phyloP scores from a whole-genome alignment of 2,888 invertebrate genomes.

The Troglohyphantes excavatus region DNA sequence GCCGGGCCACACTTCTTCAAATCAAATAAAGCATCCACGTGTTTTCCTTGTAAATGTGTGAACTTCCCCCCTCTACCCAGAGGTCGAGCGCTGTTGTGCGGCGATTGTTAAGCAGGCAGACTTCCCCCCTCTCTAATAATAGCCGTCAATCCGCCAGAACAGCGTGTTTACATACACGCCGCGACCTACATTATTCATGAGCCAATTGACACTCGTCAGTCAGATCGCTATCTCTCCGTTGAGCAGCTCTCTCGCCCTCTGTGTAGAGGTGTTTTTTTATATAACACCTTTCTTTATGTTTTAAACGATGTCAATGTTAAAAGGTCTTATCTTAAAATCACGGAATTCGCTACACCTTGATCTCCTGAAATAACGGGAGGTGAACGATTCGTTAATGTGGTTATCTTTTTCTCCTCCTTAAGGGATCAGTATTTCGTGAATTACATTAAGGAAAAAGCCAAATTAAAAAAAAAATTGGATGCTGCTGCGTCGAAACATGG shows the following conservation, averaged over 20 bases:
- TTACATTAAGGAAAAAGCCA: too few species aligned
- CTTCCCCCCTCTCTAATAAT: slow-evolving; percentile 35
- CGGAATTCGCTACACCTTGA: slow-evolving; percentile 23
- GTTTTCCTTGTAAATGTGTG: background rate
- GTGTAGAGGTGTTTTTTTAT: background rate
- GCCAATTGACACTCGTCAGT: slow-evolving; percentile 67
- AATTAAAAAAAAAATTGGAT: too few species aligned
- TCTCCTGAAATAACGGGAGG: background rate
- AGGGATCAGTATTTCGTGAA: background rate
- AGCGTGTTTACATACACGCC: slow-evolving; percentile 68
- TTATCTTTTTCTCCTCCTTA: background rate
- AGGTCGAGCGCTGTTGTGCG: background rate
- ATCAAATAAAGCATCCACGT: too few species aligned
- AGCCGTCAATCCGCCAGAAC: slow-evolving; percentile 50
- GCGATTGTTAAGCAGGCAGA: background rate
- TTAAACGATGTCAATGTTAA: slow-evolving; percentile 41
- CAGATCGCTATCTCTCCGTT: slow-evolving; percentile 54
- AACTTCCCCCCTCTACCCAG: background rate
- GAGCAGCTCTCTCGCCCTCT: background rate
- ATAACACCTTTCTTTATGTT: background rate
- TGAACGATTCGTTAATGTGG: background rate
- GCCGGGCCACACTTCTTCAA: too few species aligned
- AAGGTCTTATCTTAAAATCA: slow-evolving; percentile 19
- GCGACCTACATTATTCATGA: slow-evolving; percentile 72
- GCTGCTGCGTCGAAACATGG: too few species aligned